A percentile compares a stretch with the other conserved stretches of the same genome.
Evolutionary conservation across 2,888 invertebrate species (phyloP).

Genomic region (Camponotus fellah): DNA sequence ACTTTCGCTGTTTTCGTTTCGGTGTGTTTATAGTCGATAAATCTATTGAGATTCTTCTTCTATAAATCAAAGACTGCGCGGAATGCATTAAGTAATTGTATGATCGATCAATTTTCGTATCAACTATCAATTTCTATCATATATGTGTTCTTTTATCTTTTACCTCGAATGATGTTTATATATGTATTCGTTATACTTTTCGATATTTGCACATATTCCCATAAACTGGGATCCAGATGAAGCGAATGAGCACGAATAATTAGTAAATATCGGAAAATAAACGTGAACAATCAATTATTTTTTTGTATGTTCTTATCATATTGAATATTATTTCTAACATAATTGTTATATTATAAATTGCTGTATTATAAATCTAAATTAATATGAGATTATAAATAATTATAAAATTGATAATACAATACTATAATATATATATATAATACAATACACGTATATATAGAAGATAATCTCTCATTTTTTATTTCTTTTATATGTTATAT

Average conservation of each 20-base stretch:
- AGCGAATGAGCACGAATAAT: neutral
- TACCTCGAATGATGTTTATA: constrained; percentile 21
- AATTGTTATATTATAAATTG: neutral
- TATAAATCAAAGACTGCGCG: constrained; percentile 7
- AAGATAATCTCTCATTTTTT: constrained; percentile 36
- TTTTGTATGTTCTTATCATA: neutral
- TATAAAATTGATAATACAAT: constrained; percentile 35
- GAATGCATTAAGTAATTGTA: constrained; percentile 8
- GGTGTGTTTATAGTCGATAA: constrained; percentile 32
- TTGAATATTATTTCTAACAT: neutral
- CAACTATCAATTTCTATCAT: constrained; percentile 25
- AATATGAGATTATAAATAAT: constrained; percentile 32
- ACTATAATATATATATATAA: too few species aligned
- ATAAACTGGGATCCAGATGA: neutral
- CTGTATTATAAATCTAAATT: neutral
- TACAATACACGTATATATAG: constrained; percentile 13
- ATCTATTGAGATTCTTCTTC: constrained; percentile 40
- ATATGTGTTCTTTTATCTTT: constrained; percentile 5
- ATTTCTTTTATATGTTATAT: neutral
- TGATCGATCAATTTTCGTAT: neutral
- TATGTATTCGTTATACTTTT: constrained; percentile 26
- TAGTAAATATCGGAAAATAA: neutral
- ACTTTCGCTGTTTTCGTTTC: constrained; percentile 19
- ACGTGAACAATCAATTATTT: neutral
- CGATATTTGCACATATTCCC: constrained; percentile 7